These are phyloP conservation scores for Drosophila asahinai DNA, from an alignment of 1,140 invertebrate species.

Conservation along the genomic window DNA sequence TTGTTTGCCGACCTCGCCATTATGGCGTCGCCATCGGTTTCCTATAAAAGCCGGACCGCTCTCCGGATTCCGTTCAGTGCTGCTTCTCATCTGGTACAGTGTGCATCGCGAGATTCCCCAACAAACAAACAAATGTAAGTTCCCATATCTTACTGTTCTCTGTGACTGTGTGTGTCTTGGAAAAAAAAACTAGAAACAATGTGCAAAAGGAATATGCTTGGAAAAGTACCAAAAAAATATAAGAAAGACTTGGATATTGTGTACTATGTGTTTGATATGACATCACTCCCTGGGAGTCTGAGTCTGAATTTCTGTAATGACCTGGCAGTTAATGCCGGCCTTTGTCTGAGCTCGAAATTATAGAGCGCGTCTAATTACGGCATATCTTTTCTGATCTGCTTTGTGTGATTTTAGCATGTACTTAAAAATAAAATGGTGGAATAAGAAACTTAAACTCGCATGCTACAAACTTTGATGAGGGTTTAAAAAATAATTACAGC, in stretches of 20 bases:
- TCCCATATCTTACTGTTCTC: neutral
- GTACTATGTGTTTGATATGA: constrained; percentile 9
- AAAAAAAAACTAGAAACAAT: constrained; percentile 23
- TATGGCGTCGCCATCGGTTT: constrained; percentile 22
- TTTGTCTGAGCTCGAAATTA: constrained; percentile 42
- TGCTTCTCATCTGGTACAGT: constrained; percentile 70
- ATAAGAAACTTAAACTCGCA: neutral
- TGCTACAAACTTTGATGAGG: neutral
- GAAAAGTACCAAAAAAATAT: constrained; percentile 31
- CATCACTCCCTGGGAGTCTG: constrained; percentile 32
- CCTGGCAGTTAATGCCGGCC: constrained; percentile 32
- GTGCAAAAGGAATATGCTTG: constrained; percentile 2
- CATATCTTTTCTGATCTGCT: constrained; percentile 28
- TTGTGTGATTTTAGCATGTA: constrained; percentile 13
- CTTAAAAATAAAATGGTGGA: constrained; percentile 3
- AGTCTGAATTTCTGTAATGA: constrained; percentile 43
- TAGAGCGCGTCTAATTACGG: constrained; percentile 53
- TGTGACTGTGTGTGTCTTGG: constrained; percentile 32
- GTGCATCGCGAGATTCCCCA: constrained; percentile 42
- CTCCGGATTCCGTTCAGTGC: constrained; percentile 42
- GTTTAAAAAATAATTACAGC: neutral
- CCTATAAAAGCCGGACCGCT: constrained; percentile 64
- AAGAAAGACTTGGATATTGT: constrained; percentile 9
- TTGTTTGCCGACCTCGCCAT: constrained; percentile 47
- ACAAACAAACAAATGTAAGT: constrained; percentile 64